Base-by-base conservation (phyloP, 1,140 invertebrate species). In the Ceratosolen solmsi region DNA sequence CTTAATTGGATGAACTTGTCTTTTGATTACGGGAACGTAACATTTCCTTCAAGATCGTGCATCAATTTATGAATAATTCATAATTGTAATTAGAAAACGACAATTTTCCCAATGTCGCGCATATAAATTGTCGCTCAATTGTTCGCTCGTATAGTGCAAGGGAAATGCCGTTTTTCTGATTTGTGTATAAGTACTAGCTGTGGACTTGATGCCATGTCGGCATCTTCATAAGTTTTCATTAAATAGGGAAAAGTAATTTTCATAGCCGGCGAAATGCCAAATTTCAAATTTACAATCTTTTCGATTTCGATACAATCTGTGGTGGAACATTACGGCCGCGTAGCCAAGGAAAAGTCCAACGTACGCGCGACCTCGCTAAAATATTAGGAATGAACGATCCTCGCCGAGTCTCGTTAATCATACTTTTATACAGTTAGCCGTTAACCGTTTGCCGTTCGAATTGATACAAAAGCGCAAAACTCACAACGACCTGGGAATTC, bases 1-100 rank as follows among this genome's bases (percentile, higher is more conserved):
- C 73, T 73, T 73, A 63, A 63, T 73, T 73, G 36, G 38, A 11
- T 36, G 38, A 79, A 56, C 30, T 70, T 54, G 33, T 79, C 13
- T 54, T n/a, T 22, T n/a, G 27, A 58, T 63, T 15, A 63, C 1
- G 30, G 22, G 51, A 65, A 70, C 9, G 36, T 7, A 68, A 33
- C 36, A 8, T 68, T 38, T n/a, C 15, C 22, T 68, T 68, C 33
- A 68, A 38, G 22, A 68, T 17, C 63, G 2, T 25, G 15, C 25
- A n/a, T 27, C 33, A 15, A n/a, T 1, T 51, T 54, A 60, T 72
- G 56, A 72, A 79, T 79, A 58, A 79, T 79, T 72, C 68, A 80
- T 80, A 80, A 46, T 80, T 63, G 4, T 73, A 73, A 73, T 49
- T 80, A 72, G 56, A 73, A 80, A 73, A 73, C 7, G 73, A 73